These are phyloP conservation scores for Monopis laevigella DNA, from an alignment of 2,888 invertebrate genomes.

Conservation along the genomic window DNA sequence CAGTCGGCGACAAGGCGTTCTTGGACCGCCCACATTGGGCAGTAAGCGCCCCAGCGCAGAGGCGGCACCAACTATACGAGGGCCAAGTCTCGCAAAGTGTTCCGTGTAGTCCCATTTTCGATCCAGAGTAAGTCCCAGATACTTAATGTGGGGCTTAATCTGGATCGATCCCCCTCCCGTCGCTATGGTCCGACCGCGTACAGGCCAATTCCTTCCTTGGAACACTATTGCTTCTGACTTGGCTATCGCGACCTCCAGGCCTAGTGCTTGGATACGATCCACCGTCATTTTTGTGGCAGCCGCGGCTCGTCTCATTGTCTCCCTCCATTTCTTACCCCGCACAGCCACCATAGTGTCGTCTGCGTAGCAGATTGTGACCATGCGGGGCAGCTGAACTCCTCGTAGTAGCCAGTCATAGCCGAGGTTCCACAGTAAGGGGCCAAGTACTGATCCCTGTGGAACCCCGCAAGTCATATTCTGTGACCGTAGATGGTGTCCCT, in stretches of 20 bases:
- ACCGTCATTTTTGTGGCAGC: too few relatives aligned
- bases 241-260: neutral
- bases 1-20: conserved; percentile 2
- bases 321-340: too few relatives aligned
- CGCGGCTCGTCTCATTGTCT: conserved; percentile 3
- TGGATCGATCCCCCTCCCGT: too few relatives aligned
- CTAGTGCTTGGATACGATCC: too few relatives aligned
- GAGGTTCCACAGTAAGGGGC: too few relatives aligned
- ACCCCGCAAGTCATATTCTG: neutral
- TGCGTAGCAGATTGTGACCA: conserved; percentile 15
- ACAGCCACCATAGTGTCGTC: conserved; percentile 18
- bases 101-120: neutral
- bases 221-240: conserved; percentile 4
- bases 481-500: conserved; percentile 1
- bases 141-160: too few relatives aligned
- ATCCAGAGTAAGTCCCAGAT: neutral
- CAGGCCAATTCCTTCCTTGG: too few relatives aligned
- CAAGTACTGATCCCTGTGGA: neutral
- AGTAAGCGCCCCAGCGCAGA: neutral
- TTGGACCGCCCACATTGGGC: neutral
- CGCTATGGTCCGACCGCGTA: neutral
- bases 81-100: neutral
- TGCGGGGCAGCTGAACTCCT: conserved; percentile 9
- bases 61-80: neutral
- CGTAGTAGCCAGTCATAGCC: conserved; percentile 14